Base-by-base conservation (phyloP, 1,140 invertebrate species). In the Heliconius hewitsoni region DNA sequence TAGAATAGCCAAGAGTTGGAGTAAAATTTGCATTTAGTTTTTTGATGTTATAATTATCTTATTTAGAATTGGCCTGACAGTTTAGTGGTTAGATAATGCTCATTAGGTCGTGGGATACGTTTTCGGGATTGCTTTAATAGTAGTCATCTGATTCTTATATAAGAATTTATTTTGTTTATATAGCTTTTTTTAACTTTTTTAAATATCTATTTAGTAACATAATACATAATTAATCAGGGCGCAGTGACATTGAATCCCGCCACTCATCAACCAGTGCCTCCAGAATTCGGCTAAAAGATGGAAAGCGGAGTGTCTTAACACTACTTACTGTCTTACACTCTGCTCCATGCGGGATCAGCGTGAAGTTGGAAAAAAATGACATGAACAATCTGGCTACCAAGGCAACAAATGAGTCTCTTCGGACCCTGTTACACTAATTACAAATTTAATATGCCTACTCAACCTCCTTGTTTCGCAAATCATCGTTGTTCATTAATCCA, bases 381-480 rank as follows among this genome's bases (percentile, higher is more conserved):
- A 81, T 23, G 73, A 71, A 50, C 60, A 78, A 50, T 42, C 66
- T 34, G 42, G 80, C 80, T 81, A 81, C 80, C 71, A 77, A 60
- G 30, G 71, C 16, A 74, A 55, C 70, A 71, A 73, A 73, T 66
- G 77, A 57, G 76, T 81, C 79, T 72, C 80, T 71, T 80, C 82
- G 83, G 78, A 66, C 71, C 82, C 86, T 84, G 82, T 83, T 82
- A 79, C 78, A 85, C 81, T 90, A 91, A 92, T 91, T 90, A 90
- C 86, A 85, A 84, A 87, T 87, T 83, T 87, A 87, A 90, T 89
- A 86, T 86, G 82, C 81, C 86, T 83, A 84, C 83, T 83, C 86
- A 84, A 84, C 81, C 87, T 86, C 82, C 85, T 86, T 88, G 86
- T 93, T 91, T 88, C 87, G 91, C 91, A 90, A 91, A 90, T 93